Evolutionary conservation across 2,113 vertebrate genomes (phyloP), one percentile per base, ranked within the genome.

Genomic region (Bungarus multicinctus): DNA sequence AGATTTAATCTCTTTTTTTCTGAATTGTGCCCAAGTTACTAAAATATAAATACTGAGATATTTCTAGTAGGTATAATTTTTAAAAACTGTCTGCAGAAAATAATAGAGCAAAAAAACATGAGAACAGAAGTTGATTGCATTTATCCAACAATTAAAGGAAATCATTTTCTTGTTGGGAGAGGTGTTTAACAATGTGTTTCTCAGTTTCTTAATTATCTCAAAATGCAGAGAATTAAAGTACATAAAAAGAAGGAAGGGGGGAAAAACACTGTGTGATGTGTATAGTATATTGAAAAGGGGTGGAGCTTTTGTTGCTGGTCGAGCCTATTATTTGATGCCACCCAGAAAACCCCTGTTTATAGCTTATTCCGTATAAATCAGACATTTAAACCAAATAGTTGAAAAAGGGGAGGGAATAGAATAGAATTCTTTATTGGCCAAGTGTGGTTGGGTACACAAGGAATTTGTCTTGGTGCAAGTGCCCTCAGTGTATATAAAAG

Each of bases 11-110:
- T 91, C 7, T 91, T 91, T 60, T 58, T 30, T 57, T 7, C 34
- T 94, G 94, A 74, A 89, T 95, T 95, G 94, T 94, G 55, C 54
- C 58, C 95, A 93, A 95, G 95, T 94, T 95, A 30, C 90, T 64
- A 64, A 16, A 90, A 8, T 60, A 45, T 27, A 53, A 53, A 30
- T 95, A 94, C 89, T 87, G 90, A 94, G 3, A 91, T 91, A 89
- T 95, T 89, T 88, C 30, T 50, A 64, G 91, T 96, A 94, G 90
- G 88, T 27, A 95, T 95, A 7, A 91, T 69, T 94, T 81, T 43
- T 94, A 14, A 9, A 18, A 54, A 87, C 2, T 81, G 60, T 85
- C 57, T 20, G 85, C 89, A 93, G 91, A 50, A 92, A 90, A 96
- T 92, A 74, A 90, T 5, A 45, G 16, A 52, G 85, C 89, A 53